phyloP scores from a whole-genome alignment of 2,797 vertebrate genomes.

The Epinephelus malabaricus region DNA sequence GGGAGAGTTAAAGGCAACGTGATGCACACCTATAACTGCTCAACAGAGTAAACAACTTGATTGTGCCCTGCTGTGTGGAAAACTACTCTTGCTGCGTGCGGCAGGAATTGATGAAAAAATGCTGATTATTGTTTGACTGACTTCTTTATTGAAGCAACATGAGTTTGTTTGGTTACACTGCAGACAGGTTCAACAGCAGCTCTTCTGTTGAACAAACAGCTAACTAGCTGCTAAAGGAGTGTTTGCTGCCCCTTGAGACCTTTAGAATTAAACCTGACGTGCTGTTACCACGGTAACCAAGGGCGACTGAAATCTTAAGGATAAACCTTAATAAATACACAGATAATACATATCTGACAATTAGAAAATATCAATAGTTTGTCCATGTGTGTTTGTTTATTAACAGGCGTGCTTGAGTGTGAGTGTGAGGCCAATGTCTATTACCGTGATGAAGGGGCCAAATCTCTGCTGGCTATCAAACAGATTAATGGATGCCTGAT shows the following conservation, averaged over 20 bases:
- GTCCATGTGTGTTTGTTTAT: background rate
- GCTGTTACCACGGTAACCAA: background rate
- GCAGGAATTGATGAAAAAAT: background rate
- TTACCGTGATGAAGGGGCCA: slow-evolving; percentile 40
- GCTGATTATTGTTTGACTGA: background rate
- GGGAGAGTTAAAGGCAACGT: background rate
- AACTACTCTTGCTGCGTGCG: background rate
- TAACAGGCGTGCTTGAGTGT: background rate
- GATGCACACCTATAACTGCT: background rate
- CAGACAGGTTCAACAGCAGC: background rate
- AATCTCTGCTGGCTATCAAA: slow-evolving; percentile 29
- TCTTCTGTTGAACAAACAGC: background rate
- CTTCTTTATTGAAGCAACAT: background rate
- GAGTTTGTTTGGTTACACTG: too few relatives aligned
- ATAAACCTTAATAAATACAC: background rate
- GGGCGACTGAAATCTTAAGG: background rate
- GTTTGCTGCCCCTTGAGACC: background rate
- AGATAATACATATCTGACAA: background rate
- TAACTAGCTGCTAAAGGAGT: background rate
- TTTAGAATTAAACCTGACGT: background rate
- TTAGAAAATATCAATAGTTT: background rate
- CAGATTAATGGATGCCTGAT: slow-evolving; percentile 46
- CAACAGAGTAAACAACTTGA: too few relatives aligned
- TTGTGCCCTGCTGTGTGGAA: too few relatives aligned
- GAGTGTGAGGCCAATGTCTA: background rate